Conservation (phyloP, 2,888 invertebrate species). For the Leucoptera coffeella region DNA sequence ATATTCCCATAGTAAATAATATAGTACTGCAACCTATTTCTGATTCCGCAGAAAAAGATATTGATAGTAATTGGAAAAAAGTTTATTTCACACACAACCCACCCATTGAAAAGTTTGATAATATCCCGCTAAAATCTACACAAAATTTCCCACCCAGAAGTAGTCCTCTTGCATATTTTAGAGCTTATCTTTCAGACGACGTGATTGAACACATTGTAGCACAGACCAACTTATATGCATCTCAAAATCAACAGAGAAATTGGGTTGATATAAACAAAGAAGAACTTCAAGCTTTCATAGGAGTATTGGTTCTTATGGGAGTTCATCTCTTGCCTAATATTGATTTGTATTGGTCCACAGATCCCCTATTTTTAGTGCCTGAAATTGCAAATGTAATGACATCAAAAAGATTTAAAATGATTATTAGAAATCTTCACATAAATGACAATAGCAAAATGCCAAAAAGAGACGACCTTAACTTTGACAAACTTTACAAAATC, state of each 20-base stretch:
- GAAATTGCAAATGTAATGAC: constrained; percentile 1
- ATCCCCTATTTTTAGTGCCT: neutral
- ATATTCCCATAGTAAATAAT: too few relatives aligned
- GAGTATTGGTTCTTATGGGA: neutral
- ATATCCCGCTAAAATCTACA: neutral
- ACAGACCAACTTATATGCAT: neutral
- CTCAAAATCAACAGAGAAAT: neutral
- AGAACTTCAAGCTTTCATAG: neutral
- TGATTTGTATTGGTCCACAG: constrained; percentile 1
- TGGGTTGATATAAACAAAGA: neutral
- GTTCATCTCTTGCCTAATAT: neutral
- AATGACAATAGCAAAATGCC: constrained; percentile 1
- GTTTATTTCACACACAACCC: neutral
- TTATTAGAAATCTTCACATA: constrained; percentile 1
- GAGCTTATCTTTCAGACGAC: neutral
- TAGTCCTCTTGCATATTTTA: neutral
- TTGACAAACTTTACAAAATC: constrained; percentile 9
- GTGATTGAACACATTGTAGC: neutral
- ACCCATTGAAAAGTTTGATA: neutral
- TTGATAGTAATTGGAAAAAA: neutral
- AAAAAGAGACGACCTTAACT: constrained; percentile 1
- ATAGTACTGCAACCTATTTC: too few relatives aligned
- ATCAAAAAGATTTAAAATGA: constrained; percentile 1
- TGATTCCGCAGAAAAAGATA: neutral
- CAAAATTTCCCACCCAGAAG: neutral